These are phyloP conservation scores for Drymonia ruficornis DNA, from an alignment of 2,888 invertebrate species.

Conservation along the genomic window DNA sequence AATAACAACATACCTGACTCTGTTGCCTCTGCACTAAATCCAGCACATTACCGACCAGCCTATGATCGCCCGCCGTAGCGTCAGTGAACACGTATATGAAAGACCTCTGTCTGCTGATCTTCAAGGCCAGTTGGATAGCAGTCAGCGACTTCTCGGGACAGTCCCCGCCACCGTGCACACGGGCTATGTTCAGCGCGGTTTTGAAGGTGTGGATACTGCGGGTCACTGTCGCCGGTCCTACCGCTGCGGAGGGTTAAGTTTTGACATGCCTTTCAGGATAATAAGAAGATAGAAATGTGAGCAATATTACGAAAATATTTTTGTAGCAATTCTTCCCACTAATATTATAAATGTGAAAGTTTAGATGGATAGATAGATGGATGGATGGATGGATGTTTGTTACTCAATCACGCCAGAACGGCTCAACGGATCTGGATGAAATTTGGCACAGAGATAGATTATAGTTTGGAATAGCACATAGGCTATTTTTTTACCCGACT, in stretches of 20 bases:
- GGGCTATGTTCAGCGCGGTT: conserved; percentile 80
- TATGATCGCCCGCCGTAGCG: conserved; percentile 88
- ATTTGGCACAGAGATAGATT: too few relatives aligned
- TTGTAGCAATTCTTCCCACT: too few relatives aligned
- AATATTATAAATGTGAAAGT: too few relatives aligned
- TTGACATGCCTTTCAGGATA: too few relatives aligned
- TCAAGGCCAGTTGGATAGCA: conserved; percentile 87
- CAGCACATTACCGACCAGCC: conserved; percentile 85
- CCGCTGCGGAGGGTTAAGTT: conserved; percentile 65
- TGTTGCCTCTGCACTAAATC: conserved; percentile 89
- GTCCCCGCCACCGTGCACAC: conserved; percentile 89
- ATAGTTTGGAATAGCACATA: too few relatives aligned
- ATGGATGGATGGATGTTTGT: too few relatives aligned
- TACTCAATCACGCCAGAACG: too few relatives aligned
- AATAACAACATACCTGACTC: conserved; percentile 89
- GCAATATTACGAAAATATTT: too few relatives aligned
- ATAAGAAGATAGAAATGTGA: too few relatives aligned
- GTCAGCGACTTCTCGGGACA: conserved; percentile 90
- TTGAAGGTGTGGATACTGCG: conserved; percentile 86
- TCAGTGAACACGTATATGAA: conserved; percentile 92
- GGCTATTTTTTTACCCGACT: too few relatives aligned
- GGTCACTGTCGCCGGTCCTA: conserved; percentile 87
- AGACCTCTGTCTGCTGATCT: conserved; percentile 87
- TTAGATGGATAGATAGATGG: too few relatives aligned
- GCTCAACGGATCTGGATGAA: too few relatives aligned